These are phyloP conservation scores for Drosophila sechellia DNA, from an alignment of 1,140 invertebrate genomes.

Conservation along the genomic window DNA sequence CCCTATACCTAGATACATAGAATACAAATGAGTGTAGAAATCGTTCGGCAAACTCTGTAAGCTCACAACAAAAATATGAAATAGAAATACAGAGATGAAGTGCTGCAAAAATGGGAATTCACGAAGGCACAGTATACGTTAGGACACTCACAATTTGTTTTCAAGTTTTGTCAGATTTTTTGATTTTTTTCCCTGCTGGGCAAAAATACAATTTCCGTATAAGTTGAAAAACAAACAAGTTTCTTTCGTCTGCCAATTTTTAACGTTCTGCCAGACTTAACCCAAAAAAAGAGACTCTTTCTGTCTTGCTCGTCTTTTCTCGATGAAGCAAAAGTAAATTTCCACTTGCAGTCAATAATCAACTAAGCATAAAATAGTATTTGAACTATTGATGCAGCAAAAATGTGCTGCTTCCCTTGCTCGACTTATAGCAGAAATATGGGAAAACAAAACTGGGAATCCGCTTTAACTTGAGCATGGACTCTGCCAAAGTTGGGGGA, in stretches of 20 bases:
- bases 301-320: constrained; percentile 10
- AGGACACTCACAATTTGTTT: constrained; percentile 55
- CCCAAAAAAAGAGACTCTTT: constrained; percentile 26
- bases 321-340: constrained; percentile 62
- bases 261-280: constrained; percentile 73
- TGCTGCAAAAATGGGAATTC: not conserved
- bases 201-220: constrained; percentile 79
- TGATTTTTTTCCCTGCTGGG: constrained; percentile 16
- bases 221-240: constrained; percentile 81
- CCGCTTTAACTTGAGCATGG: constrained; percentile 67
- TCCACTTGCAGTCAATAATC: constrained; percentile 77
- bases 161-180: constrained; percentile 35
- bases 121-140: not conserved
- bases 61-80: not conserved
- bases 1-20: too few relatives aligned
- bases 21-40: too few relatives aligned
- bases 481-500: constrained; percentile 37
- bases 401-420: constrained; percentile 64
- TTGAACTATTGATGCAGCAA: constrained; percentile 82
- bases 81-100: not conserved
- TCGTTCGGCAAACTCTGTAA: too few relatives aligned
- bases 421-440: constrained; percentile 25
- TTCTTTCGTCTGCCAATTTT: constrained; percentile 71
- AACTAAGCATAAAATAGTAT: constrained; percentile 84
- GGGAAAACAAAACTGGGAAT: constrained; percentile 48